A percentile compares a stretch with the other conserved stretches of the same genome.
phyloP scores from a whole-genome alignment of 2,797 vertebrate species.

The Heteromormyrus szaboi region DNA sequence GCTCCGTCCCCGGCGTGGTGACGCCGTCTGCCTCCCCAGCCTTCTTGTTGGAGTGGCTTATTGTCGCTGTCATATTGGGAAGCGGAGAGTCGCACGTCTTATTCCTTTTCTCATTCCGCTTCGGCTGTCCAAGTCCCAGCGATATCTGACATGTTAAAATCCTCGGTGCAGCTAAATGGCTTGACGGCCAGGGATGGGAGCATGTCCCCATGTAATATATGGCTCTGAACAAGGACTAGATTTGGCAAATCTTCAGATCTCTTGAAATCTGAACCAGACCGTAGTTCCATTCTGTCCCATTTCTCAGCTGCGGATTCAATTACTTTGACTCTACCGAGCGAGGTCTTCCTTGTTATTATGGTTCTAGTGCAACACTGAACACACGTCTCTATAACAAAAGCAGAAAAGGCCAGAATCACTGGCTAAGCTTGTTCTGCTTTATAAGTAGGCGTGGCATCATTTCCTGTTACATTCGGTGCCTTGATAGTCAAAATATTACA shows the following conservation, averaged over 20 bases:
- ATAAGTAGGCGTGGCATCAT: not conserved
- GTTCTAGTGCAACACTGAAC: not conserved
- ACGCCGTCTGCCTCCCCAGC: conserved; percentile 49
- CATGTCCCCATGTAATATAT: conserved; percentile 42
- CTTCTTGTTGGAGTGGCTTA: conserved; percentile 42
- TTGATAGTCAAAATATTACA: not conserved
- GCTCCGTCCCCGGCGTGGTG: conserved; percentile 43
- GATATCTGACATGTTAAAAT: conserved; percentile 45
- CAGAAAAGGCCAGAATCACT: not conserved
- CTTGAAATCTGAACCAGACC: conserved; percentile 42
- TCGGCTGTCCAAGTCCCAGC: conserved; percentile 28
- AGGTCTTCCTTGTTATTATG: conserved; percentile 27
- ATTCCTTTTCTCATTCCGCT: conserved; percentile 39
- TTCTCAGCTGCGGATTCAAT: conserved; percentile 41
- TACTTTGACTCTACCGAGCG: conserved; percentile 32
- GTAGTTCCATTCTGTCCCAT: conserved; percentile 26
- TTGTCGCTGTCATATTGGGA: conserved; percentile 36
- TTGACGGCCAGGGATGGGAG: conserved; percentile 23
- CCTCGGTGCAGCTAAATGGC: conserved; percentile 34
- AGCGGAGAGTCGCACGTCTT: conserved; percentile 45
- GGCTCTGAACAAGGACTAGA: conserved; percentile 25
- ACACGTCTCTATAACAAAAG: not conserved
- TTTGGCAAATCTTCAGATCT: conserved; percentile 33
- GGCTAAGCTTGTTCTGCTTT: not conserved
- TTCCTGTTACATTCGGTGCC: not conserved